A percentile compares a stretch with the other conserved stretches of the same genome.
These are phyloP conservation scores for Macropodus opercularis DNA, from an alignment of 2,797 vertebrate genomes.

Conservation along the genomic window DNA sequence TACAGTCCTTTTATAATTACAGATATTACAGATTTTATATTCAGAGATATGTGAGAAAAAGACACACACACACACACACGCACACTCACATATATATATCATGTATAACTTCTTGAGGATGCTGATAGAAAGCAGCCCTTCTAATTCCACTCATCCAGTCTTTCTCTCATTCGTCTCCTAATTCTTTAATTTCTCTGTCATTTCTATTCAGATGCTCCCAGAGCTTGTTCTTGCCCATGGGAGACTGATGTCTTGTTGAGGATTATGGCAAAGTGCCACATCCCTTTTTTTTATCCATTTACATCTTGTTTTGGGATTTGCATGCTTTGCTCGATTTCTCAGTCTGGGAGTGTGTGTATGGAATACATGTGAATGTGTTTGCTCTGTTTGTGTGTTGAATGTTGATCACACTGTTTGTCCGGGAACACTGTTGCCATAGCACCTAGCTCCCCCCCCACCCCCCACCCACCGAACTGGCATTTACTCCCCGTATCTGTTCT, in stretches of 20 bases:
- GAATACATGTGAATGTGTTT: constrained; percentile 47
- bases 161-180: constrained; percentile 58
- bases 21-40: no score
- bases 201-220: constrained; percentile 63
- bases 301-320: constrained; percentile 52
- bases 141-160: constrained; percentile 54
- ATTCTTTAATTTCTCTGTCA: constrained; percentile 51
- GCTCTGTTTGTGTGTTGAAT: constrained; percentile 63
- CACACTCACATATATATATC: no score
- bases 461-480: constrained; percentile 66
- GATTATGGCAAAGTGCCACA: constrained; percentile 71
- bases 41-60: no score
- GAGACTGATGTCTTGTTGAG: constrained; percentile 68
- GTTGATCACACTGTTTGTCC: constrained; percentile 60
- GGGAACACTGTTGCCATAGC: constrained; percentile 67
- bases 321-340: constrained; percentile 50
- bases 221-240: constrained; percentile 53
- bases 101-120: constrained; percentile 27
- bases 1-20: no score
- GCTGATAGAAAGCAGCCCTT: constrained; percentile 38
- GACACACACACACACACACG: no score
- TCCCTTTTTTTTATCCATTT: constrained; percentile 56
- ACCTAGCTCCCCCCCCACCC: constrained; percentile 48
- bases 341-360: constrained; percentile 46
- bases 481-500: constrained; percentile 64